phyloP scores from a whole-genome alignment of 2,797 vertebrate genomes.

The Gallinago stenura region DNA sequence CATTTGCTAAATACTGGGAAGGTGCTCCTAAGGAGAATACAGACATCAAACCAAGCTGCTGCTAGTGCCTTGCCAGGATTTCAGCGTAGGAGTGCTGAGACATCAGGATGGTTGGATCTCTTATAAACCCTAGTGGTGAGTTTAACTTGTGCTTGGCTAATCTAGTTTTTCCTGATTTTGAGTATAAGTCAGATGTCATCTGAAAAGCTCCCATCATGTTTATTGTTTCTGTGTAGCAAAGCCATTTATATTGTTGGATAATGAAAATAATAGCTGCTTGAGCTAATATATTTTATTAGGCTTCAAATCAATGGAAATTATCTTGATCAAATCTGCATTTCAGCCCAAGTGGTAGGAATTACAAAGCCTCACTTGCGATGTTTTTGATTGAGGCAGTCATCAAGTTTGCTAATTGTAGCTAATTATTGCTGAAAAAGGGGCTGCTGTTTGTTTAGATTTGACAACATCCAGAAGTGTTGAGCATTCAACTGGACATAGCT shows the following conservation, averaged over 20 bases:
- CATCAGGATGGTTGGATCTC: background rate
- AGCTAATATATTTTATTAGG: background rate
- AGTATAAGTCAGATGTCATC: background rate
- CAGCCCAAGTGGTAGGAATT: background rate
- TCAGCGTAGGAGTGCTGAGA: background rate
- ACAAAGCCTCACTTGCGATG: background rate
- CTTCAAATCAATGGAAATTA: background rate
- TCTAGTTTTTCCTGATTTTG: background rate
- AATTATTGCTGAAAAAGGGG: background rate
- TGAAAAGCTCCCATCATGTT: background rate
- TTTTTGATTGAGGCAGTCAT: background rate
- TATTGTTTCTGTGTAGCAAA: background rate
- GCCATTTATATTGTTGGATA: background rate
- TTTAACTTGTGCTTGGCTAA: background rate
- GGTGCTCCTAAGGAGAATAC: background rate
- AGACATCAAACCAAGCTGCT: background rate
- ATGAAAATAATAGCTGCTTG: background rate
- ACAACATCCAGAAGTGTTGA: background rate
- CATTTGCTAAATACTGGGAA: background rate
- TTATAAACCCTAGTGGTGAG: background rate
- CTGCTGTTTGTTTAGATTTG: background rate
- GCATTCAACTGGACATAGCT: background rate
- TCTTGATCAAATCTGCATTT: background rate
- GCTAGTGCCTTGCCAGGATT: background rate
- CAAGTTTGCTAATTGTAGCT: background rate